These are phyloP conservation scores for Sicus ferrugineus DNA, from an alignment of 2,888 invertebrate species.

Conservation along the genomic window DNA sequence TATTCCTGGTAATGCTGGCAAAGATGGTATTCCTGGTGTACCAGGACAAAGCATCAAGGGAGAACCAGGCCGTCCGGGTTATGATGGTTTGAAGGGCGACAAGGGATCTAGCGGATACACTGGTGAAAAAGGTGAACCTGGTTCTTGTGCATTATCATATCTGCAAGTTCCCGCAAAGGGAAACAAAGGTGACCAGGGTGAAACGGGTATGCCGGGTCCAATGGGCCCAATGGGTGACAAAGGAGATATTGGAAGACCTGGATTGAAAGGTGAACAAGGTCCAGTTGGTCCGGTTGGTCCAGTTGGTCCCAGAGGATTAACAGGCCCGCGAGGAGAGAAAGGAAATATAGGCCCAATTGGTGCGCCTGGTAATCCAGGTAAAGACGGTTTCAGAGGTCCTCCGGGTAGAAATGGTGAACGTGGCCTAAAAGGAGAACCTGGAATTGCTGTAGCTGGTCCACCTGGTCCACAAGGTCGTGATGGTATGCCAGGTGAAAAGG, in stretches of 20 bases:
- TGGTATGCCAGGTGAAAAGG: conserved; percentile 64
- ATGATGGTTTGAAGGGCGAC: conserved; percentile 67
- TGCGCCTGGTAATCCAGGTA: conserved; percentile 77
- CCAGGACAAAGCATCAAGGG: conserved; percentile 79
- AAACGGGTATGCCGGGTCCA: conserved; percentile 68
- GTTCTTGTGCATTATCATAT: conserved; percentile 68
- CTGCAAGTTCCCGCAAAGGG: conserved; percentile 67
- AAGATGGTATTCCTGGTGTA: conserved; percentile 73
- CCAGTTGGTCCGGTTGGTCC: conserved; percentile 70
- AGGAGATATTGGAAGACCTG: conserved; percentile 70
- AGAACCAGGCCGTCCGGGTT: conserved; percentile 73
- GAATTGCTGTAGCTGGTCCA: conserved; percentile 70
- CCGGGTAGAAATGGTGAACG: conserved; percentile 72
- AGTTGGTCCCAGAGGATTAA: conserved; percentile 76
- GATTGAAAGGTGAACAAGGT: conserved; percentile 72
- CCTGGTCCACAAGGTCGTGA: conserved; percentile 70
- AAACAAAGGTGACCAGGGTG: conserved; percentile 72
- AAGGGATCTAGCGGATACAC: conserved; percentile 60
- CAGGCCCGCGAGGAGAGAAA: conserved; percentile 83
- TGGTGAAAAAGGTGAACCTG: conserved; percentile 73
- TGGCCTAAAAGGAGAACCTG: conserved; percentile 77
- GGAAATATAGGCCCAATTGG: conserved; percentile 81
- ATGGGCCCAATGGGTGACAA: conserved; percentile 72
- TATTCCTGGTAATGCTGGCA: conserved; percentile 71
- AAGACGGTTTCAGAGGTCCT: conserved; percentile 70